phyloP scores from a whole-genome alignment of 2,888 invertebrate species.

The Amphiduros pacificus region DNA sequence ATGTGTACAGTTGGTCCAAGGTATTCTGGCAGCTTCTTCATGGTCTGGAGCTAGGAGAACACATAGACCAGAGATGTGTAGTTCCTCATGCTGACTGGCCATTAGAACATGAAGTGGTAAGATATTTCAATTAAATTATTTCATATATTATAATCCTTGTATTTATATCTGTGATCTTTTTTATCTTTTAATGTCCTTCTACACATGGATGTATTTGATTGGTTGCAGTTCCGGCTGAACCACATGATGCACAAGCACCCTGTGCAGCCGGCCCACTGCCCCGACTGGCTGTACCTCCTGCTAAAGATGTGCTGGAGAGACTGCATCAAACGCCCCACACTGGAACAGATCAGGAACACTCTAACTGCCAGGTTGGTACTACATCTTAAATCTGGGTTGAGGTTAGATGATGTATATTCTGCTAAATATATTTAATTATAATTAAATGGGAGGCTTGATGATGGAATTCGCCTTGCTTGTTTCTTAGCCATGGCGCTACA shows the following conservation, averaged over 20 bases:
- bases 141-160: background rate
- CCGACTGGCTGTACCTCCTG: conserved; percentile 2
- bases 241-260: background rate
- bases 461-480: too few species aligned
- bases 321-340: background rate
- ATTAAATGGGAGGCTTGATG: too few species aligned
- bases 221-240: background rate
- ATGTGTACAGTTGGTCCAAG: conserved; percentile 4
- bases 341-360: background rate
- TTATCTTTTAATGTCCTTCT: background rate
- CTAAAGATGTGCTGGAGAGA: conserved; percentile 2
- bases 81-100: conserved; percentile 10
- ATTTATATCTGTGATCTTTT: background rate
- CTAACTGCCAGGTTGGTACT: background rate
- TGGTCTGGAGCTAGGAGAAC: background rate
- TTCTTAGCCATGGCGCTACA: too few species aligned
- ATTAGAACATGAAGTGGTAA: background rate
- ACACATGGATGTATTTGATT: background rate
- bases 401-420: too few species aligned
- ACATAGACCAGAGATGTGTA: background rate
- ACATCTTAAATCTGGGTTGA: too few species aligned
- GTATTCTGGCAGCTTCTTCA: conserved; percentile 12
- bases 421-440: too few species aligned
- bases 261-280: conserved; percentile 3
- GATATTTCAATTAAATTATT: background rate